Base-by-base conservation (phyloP, 2,113 vertebrate species). In the Zosterops japonicus region DNA sequence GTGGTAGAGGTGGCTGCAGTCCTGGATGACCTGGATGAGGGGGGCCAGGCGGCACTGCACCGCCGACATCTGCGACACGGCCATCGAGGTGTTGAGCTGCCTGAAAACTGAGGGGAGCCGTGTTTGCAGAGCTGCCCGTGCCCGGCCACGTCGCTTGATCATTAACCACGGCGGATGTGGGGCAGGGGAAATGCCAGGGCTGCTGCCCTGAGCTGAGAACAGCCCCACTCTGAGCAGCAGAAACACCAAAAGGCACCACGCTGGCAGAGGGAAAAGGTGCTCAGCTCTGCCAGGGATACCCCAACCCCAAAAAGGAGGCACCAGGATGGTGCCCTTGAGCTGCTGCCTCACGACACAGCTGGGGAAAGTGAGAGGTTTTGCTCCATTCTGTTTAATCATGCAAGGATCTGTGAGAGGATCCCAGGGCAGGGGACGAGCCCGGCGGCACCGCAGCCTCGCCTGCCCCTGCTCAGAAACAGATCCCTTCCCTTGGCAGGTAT, bases 1-100 rank as follows among this genome's bases (percentile, higher is more conserved):
- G 98, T 99, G 99, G 97, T 99, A 99, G 42, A 99, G 98, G 79
- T 98, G 99, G 96, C 99, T 99, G 95, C 98, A 99, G 98, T 99
- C 99, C 97, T 99, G 99, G 96, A 99, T 98, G 71, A 99, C 99
- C 97, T 99, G 99, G 97, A 99, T 99, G 84, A 99, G 99, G 0
- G 99, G 99, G 21, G 99, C 97, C 96, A 99, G 98, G 89, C 99
- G 98, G 96, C 99, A 99, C 97, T 99, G 99, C 79, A 99, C 99
- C 0, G 99, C 98, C 0, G 99, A 98, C 96, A 99, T 99, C 90
- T 99, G 99, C 22, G 99, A 99, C 94, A 99, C 98, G 0, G 99
- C 99, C 20, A 99, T 99, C 52, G 99, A 98, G 0, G 99, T 98
- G 98, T 99, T 99, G 92, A 99, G 99, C 97, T 99, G 99, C 86